Percentiles rank a stretch among this genome's conserved stretches.
These are phyloP conservation scores for Epirrita christyi DNA, from an alignment of 2,888 invertebrate genomes.

Conservation along the genomic window DNA sequence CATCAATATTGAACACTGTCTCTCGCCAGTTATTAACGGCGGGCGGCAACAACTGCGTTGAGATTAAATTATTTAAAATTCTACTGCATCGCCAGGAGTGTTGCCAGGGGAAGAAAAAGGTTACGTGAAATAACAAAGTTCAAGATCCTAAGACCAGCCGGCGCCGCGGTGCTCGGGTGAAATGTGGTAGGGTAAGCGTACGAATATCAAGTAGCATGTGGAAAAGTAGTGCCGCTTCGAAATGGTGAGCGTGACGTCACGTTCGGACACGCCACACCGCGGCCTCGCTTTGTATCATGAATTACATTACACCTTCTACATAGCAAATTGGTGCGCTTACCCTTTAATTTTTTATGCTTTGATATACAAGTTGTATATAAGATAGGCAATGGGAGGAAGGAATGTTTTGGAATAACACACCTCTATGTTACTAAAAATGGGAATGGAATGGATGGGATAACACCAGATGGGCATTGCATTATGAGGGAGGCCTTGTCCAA, in stretches of 20 bases:
- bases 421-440: too few relatives aligned
- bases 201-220: conserved; percentile 71
- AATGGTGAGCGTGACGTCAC: conserved; percentile 69
- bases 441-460: too few relatives aligned
- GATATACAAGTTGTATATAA: conserved; percentile 13
- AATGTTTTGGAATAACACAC: not conserved
- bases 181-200: conserved; percentile 65
- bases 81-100: conserved; percentile 47
- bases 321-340: conserved; percentile 44
- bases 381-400: not conserved
- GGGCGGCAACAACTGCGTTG: conserved; percentile 8
- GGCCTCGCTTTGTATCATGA: conserved; percentile 55
- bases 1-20: too few relatives aligned
- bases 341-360: conserved; percentile 36
- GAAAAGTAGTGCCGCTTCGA: conserved; percentile 47
- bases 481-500: too few relatives aligned
- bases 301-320: conserved; percentile 52
- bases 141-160: conserved; percentile 66
- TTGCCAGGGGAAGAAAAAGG: conserved; percentile 53
- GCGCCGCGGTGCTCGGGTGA: conserved; percentile 54
- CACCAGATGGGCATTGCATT: too few relatives aligned
- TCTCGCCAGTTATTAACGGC: too few relatives aligned
- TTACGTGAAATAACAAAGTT: conserved; percentile 72
- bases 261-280: conserved; percentile 54
- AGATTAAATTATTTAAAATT: conserved; percentile 50